phyloP scores from a whole-genome alignment of 2,888 invertebrate species.

The Aradus depressus region DNA sequence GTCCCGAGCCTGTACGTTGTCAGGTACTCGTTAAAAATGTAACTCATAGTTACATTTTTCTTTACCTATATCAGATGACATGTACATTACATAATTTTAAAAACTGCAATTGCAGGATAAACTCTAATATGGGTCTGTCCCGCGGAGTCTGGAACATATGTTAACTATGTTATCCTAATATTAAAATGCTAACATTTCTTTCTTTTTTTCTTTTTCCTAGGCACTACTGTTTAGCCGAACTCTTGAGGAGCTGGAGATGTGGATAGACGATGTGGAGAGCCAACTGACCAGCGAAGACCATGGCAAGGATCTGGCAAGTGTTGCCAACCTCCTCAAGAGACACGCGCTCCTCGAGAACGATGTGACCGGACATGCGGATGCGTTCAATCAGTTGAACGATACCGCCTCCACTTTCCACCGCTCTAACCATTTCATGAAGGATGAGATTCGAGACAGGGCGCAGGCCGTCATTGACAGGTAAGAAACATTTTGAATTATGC shows the following conservation, averaged over 20 bases:
- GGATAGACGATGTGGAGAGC: constrained; percentile 81
- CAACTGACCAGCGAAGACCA: constrained; percentile 64
- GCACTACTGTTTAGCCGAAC: constrained; percentile 78
- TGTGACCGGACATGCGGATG: constrained; percentile 69
- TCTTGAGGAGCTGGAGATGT: constrained; percentile 82
- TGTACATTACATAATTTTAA: no score
- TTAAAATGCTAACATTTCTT: no score
- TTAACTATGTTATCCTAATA: no score
- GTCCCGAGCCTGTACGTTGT: no score
- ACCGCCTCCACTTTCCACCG: constrained; percentile 67
- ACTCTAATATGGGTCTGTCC: no score
- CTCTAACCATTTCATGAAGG: constrained; percentile 77
- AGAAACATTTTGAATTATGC: neutral
- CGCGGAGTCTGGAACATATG: no score
- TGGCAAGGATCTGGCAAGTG: constrained; percentile 81
- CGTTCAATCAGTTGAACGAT: constrained; percentile 66
- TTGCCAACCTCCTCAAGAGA: constrained; percentile 67
- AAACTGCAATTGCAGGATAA: no score
- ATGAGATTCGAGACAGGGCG: constrained; percentile 68
- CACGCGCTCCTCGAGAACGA: constrained; percentile 78
- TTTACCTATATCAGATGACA: no score
- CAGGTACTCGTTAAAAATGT: no score
- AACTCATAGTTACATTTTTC: no score
- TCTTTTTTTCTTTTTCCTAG: constrained; percentile 35
- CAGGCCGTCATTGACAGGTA: constrained; percentile 50